Base-by-base conservation (phyloP, 2,888 invertebrate species). In the Diplolepis rosae region DNA sequence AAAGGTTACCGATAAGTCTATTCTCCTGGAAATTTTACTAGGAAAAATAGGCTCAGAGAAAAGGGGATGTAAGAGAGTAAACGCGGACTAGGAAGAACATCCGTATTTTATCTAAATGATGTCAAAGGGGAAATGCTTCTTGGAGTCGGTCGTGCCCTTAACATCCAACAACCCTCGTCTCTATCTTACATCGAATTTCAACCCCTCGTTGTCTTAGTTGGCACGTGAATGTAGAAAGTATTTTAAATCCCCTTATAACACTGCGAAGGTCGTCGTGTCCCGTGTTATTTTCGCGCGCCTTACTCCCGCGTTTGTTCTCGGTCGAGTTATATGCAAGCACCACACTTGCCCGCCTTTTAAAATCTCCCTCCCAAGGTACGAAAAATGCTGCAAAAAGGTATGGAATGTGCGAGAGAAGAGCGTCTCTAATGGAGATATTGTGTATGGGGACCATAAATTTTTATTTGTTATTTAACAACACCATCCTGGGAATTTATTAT, bases 101-200 rank as follows among this genome's bases (percentile, higher is more conserved):
- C 75, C 80, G 82, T 85, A 87, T 84, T 86, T 87, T 84, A 86
- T 85, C 82, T 82, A 84, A 86, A 87, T 83, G 83, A 84, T 84
- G 84, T 84, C 84, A 86, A 86, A 87, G 83, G 83, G 82, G 80
- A 79, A 79, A 70, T 61, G 39, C 39, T 61, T 61, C 39, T 18
- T 13, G 18, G 72, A 74, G 74, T 78, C 77, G 80, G 77, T 80
- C 79, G 79, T 71, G 76, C 79, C 74, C 80, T 74, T 66, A 73
- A 48, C 70, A 75, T 73, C 71, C 65, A 71, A 70, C 68, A 68
- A 66, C 50, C 56, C 51, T 56, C 68, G 70, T 27, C 68, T 72
- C 74, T 74, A 69, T 73, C 42, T 56, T 42, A 50, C 52, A 45
- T 45, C 66, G 52, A 48, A 72, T 66, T 68, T 51, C 65, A 65